These are phyloP conservation scores for Numida meleagris DNA, from an alignment of 2,113 vertebrate species.

Conservation along the genomic window DNA sequence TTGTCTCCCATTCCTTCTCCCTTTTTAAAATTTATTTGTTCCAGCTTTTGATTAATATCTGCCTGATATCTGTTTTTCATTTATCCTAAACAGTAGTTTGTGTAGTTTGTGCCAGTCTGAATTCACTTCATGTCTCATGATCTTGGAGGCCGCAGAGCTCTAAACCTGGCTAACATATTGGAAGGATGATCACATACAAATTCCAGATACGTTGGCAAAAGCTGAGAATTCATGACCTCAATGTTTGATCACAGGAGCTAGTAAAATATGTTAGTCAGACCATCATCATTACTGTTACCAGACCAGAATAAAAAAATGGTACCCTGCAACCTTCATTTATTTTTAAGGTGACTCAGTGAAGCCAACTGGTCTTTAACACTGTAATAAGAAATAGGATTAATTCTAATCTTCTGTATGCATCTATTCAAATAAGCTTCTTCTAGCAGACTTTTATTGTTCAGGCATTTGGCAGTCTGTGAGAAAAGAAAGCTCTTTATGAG, in stretches of 20 bases:
- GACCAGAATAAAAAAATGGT: not conserved
- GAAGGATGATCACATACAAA: not conserved
- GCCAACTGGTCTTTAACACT: not conserved
- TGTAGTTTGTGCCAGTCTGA: not conserved
- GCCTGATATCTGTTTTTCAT: not conserved
- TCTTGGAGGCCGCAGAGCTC: not conserved
- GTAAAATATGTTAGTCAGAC: not conserved
- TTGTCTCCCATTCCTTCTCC: not conserved
- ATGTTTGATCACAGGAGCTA: not conserved
- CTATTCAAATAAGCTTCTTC: not conserved
- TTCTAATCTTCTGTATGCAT: not conserved
- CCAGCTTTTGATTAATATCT: not conserved
- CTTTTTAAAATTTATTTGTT: not conserved
- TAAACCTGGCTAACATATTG: not conserved
- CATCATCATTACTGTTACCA: not conserved
- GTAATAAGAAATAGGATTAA: not conserved
- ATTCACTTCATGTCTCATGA: not conserved
- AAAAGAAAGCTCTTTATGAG: not conserved
- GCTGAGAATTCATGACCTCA: not conserved
- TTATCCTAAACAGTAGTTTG: slow-evolving; percentile 12
- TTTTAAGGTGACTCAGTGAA: not conserved
- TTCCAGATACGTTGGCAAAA: slow-evolving; percentile 1
- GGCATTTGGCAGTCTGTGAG: not conserved
- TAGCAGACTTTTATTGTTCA: not conserved
- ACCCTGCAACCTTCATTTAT: not conserved